phyloP scores from a whole-genome alignment of 2,113 vertebrate species.

The Pygathrix nemaeus region DNA sequence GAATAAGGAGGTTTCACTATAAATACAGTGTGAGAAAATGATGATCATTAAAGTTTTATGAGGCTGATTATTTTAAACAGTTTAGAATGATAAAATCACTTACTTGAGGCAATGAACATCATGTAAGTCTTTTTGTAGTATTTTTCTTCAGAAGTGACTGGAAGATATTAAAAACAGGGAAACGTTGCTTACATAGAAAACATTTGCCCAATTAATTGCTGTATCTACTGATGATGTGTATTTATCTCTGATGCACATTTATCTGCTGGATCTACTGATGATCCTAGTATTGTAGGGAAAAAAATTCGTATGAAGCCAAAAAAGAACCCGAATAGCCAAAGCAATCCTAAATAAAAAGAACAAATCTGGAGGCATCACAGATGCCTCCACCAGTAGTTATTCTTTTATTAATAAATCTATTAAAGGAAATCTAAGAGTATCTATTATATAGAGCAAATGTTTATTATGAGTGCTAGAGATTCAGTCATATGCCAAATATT shows the following conservation, averaged over 20 bases:
- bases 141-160: constrained; percentile 71
- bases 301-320: background rate
- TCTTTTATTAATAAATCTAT: constrained; percentile 66
- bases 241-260: background rate
- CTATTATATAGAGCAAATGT: constrained; percentile 23
- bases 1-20: constrained; percentile 69
- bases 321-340: too few relatives aligned
- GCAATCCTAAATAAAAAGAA: too few relatives aligned
- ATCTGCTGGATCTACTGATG: background rate
- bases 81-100: constrained; percentile 79
- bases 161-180: background rate
- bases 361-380: too few relatives aligned
- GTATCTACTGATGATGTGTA: background rate
- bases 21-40: constrained; percentile 74
- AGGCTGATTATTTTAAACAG: constrained; percentile 81
- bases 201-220: background rate
- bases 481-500: background rate
- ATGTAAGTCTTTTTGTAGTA: constrained; percentile 68
- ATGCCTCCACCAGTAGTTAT: constrained; percentile 39
- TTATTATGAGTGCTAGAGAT: background rate
- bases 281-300: background rate
- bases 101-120: constrained; percentile 69
- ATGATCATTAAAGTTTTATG: constrained; percentile 82
- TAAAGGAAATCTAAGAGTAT: constrained; percentile 30
- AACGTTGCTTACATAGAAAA: background rate